Percentiles rank a stretch among this genome's conserved stretches.
Evolutionary conservation across 2,888 invertebrate species (phyloP).

Genomic region (Hemicrepidius hirtus): DNA sequence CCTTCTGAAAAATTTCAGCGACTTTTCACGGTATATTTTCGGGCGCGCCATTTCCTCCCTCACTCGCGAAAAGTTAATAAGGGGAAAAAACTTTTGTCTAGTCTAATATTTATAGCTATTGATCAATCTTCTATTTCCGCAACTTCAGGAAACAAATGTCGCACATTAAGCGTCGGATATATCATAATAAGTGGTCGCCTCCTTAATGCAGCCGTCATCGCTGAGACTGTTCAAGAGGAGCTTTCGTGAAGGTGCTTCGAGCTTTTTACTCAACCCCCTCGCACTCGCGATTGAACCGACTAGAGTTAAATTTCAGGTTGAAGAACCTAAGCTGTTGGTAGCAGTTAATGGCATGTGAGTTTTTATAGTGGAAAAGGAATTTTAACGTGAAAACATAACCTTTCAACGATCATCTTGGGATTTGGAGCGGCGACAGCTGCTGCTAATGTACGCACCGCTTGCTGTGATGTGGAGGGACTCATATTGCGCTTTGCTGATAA

Average conservation of each 20-base stretch:
- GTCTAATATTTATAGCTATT: constrained; percentile 46
- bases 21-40: constrained; percentile 12
- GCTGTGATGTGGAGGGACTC: constrained; percentile 37
- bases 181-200: constrained; percentile 54
- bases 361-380: constrained; percentile 9
- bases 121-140: constrained; percentile 50
- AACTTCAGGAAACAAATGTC: constrained; percentile 49
- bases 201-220: constrained; percentile 53
- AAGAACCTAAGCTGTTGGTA: neutral
- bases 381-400: constrained; percentile 37
- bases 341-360: constrained; percentile 4
- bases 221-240: constrained; percentile 10
- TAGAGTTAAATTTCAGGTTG: neutral
- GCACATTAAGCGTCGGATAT: constrained; percentile 52
- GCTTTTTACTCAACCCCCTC: neutral
- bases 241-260: constrained; percentile 18
- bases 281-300: neutral
- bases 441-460: constrained; percentile 53
- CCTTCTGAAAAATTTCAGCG: constrained; percentile 25
- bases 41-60: neutral
- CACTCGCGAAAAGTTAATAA: constrained; percentile 8
- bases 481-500: constrained; percentile 49
- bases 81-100: constrained; percentile 39
- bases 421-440: constrained; percentile 46
- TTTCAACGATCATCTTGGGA: constrained; percentile 43